Conservation (phyloP, 2,888 invertebrate species). For the Brenthis hecate region DNA sequence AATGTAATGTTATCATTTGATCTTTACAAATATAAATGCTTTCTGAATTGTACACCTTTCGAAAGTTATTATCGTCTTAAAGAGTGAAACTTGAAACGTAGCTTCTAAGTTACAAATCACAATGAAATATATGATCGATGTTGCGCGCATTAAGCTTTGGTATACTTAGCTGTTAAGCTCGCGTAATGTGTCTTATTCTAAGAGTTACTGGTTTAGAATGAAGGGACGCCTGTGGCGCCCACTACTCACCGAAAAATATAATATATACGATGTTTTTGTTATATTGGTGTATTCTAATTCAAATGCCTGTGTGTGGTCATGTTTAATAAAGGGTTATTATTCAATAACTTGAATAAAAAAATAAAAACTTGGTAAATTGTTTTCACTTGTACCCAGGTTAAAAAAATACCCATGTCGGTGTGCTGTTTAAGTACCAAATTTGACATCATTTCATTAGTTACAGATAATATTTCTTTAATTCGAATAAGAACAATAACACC, state of each 20-base stretch:
- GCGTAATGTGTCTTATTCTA: conserved; percentile 72
- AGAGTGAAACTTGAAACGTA: conserved; percentile 54
- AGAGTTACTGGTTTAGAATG: conserved; percentile 73
- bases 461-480: too few relatives aligned
- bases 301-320: conserved; percentile 71
- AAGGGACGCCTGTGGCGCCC: conserved; percentile 73
- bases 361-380: too few relatives aligned
- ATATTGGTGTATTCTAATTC: conserved; percentile 74
- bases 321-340: background rate
- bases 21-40: conserved; percentile 40
- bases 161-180: conserved; percentile 56
- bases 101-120: conserved; percentile 70
- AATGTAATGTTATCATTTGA: conserved; percentile 42
- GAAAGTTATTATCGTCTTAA: conserved; percentile 55
- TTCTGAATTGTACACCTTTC: conserved; percentile 19
- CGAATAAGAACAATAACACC: too few relatives aligned
- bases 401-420: too few relatives aligned
- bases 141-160: conserved; percentile 64
- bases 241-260: conserved; percentile 60
- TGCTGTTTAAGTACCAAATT: too few relatives aligned
- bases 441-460: too few relatives aligned
- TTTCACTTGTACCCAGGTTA: too few relatives aligned
- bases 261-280: conserved; percentile 77
- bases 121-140: conserved; percentile 70
- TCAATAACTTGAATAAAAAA: too few relatives aligned